phyloP scores from a whole-genome alignment of 2,113 vertebrate species.

The Natator depressus region DNA sequence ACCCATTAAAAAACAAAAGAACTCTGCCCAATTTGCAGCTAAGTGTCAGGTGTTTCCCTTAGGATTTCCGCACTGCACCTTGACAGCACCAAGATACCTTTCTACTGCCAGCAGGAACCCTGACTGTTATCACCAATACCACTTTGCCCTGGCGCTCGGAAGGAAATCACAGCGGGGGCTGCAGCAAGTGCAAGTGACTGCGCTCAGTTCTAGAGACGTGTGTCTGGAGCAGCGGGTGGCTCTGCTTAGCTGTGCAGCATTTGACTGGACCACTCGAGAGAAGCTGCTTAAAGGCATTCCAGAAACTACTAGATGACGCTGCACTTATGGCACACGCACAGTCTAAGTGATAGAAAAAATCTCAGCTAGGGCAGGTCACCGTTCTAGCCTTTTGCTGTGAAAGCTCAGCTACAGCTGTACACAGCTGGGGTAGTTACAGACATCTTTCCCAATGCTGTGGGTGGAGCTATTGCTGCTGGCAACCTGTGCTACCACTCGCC shows the following conservation, averaged over 20 bases:
- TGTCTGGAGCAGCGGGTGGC: accelerated
- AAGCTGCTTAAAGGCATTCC: background rate
- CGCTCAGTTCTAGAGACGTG: background rate
- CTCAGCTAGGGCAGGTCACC: background rate
- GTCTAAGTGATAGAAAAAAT: background rate
- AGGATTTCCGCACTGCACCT: accelerated
- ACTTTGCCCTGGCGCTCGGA: accelerated
- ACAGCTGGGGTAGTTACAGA: background rate
- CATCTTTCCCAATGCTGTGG: background rate
- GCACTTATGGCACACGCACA: background rate
- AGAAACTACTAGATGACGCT: accelerated
- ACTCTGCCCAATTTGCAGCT: background rate
- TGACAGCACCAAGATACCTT: background rate
- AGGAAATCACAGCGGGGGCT: accelerated
- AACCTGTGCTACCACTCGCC: background rate
- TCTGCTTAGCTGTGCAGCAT: background rate
- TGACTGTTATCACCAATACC: background rate
- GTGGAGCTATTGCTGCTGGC: background rate
- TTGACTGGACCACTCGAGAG: background rate
- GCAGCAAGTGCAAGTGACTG: accelerated
- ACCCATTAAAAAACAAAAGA: background rate
- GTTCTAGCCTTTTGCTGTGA: background rate
- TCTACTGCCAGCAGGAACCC: accelerated
- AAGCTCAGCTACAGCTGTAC: background rate
- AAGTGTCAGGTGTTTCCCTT: background rate